phyloP scores from a whole-genome alignment of 2,797 vertebrate genomes.

The Distichodus sexfasciatus region DNA sequence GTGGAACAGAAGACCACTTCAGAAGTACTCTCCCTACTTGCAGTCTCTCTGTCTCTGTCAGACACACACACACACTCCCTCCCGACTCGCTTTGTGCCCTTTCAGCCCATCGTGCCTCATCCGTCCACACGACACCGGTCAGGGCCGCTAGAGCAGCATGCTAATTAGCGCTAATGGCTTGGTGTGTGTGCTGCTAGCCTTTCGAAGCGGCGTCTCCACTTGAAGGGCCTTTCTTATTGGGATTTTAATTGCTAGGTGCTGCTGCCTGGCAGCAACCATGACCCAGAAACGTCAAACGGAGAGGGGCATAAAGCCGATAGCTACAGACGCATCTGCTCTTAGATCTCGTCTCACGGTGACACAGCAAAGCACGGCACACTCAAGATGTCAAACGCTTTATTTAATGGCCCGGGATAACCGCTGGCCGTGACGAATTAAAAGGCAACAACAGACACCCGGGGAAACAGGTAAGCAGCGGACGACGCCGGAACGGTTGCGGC shows the following conservation, averaged over 20 bases:
- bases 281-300: conserved; percentile 64
- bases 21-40: no score
- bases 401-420: conserved; percentile 65
- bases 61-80: not conserved
- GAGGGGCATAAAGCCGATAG: conserved; percentile 45
- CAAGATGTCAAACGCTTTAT: conserved; percentile 66
- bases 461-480: not conserved
- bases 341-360: conserved; percentile 63
- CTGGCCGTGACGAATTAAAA: conserved; percentile 64
- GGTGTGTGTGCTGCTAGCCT: not conserved
- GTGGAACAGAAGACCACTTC: no score
- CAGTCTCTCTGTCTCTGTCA: not conserved
- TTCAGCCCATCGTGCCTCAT: not conserved
- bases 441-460: conserved; percentile 38
- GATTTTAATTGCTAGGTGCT: conserved; percentile 49
- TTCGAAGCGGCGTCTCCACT: not conserved
- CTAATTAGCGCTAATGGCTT: not conserved
- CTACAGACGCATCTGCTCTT: conserved; percentile 19
- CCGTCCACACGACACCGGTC: not conserved
- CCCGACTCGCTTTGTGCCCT: not conserved
- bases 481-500: not conserved
- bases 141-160: not conserved
- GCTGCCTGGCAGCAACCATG: conserved; percentile 48
- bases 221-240: conserved; percentile 26
- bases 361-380: conserved; percentile 50